Conservation (phyloP, 2,797 vertebrate genomes). For the Potorous gilbertii region DNA sequence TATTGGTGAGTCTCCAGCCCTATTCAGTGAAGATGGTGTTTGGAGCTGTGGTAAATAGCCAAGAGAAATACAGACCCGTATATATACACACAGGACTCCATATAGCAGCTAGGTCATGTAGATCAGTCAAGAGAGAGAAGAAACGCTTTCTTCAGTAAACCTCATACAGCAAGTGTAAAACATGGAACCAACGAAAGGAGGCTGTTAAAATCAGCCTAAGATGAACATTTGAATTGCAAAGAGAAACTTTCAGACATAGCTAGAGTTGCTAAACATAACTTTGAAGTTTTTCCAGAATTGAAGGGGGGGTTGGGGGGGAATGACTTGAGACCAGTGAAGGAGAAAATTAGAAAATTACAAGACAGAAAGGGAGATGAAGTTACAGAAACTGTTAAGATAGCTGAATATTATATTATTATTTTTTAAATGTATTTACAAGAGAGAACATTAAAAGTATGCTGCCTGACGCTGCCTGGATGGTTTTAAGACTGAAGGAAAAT, state of each 20-base stretch:
- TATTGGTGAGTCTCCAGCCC: slow-evolving; percentile 68
- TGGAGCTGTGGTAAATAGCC: slow-evolving; percentile 76
- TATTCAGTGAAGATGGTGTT: slow-evolving; percentile 68
- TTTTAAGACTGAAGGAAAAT: slow-evolving; percentile 52
- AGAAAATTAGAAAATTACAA: slow-evolving; percentile 82
- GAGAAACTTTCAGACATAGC: slow-evolving; percentile 66
- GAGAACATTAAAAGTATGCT: slow-evolving; percentile 26
- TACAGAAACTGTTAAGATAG: slow-evolving; percentile 61
- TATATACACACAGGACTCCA: slow-evolving; percentile 51
- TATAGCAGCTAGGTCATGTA: slow-evolving; percentile 61
- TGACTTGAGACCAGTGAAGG: slow-evolving; percentile 74
- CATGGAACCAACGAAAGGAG: slow-evolving; percentile 63
- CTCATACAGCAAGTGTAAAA: slow-evolving; percentile 73
- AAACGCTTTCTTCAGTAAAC: slow-evolving; percentile 73
- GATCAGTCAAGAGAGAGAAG: slow-evolving; percentile 61
- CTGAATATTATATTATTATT: slow-evolving; percentile 73
- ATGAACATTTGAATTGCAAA: slow-evolving; percentile 77
- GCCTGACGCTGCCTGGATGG: slow-evolving; percentile 50
- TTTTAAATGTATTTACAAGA: slow-evolving; percentile 68
- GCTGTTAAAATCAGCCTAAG: slow-evolving; percentile 63
- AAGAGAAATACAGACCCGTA: slow-evolving; percentile 69
- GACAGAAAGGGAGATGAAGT: slow-evolving; percentile 69
- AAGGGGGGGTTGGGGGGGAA: slow-evolving; percentile 61
- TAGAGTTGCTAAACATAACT: slow-evolving; percentile 70
- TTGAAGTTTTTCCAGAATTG: slow-evolving; percentile 76